phyloP scores from a whole-genome alignment of 2,888 invertebrate genomes.

The Orthosia cruda region DNA sequence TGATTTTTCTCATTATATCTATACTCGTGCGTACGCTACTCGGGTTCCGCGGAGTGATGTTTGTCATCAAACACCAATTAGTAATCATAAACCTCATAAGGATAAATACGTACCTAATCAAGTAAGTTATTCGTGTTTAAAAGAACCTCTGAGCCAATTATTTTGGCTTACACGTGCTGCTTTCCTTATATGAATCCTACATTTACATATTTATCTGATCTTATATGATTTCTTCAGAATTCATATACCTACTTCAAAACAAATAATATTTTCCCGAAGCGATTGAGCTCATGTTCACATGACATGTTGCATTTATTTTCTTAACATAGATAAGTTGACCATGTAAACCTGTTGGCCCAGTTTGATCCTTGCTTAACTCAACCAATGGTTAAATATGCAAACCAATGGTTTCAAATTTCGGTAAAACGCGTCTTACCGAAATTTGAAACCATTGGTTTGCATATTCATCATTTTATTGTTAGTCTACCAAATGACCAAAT shows the following conservation, averaged over 20 bases:
- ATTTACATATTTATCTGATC: slow-evolving; percentile 4
- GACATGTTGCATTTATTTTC: background rate
- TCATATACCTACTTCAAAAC: too few relatives aligned
- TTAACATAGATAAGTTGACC: too few relatives aligned
- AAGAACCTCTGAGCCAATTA: background rate
- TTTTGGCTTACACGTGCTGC: background rate
- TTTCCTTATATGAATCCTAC: background rate
- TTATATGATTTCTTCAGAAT: too few relatives aligned
- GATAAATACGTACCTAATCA: background rate
- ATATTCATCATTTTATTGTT: too few relatives aligned
- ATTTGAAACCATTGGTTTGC: too few relatives aligned
- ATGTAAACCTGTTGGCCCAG: background rate
- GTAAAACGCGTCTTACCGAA: too few relatives aligned
- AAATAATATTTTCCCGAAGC: background rate
- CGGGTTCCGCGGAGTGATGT: slow-evolving; percentile 7
- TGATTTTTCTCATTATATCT: slow-evolving; percentile 60
- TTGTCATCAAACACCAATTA: slow-evolving; percentile 32
- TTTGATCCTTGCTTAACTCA: too few relatives aligned
- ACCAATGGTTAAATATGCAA: too few relatives aligned
- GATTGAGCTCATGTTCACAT: background rate
- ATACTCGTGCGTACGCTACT: slow-evolving; percentile 11
- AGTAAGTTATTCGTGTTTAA: background rate
- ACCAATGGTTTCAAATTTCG: too few relatives aligned
- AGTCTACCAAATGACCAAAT: too few relatives aligned
- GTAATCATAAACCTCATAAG: slow-evolving; percentile 11